Base-by-base conservation (phyloP, 1,140 invertebrate species). In the Littorina saxatilis region DNA sequence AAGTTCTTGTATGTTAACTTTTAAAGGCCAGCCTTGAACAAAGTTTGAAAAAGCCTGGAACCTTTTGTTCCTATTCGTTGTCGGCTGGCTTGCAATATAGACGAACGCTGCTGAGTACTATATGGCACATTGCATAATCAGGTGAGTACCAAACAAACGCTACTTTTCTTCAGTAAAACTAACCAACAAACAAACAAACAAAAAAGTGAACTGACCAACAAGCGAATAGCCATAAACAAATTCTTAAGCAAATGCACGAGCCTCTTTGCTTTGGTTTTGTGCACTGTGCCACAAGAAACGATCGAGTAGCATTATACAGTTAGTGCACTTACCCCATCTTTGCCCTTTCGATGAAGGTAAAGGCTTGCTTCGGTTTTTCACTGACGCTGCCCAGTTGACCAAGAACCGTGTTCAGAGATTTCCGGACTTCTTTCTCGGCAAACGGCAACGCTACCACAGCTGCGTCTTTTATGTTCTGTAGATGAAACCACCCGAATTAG, bases 371-470 rank as follows among this genome's bases (percentile, higher is more conserved):
- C 17, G 79, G 79, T 39, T n/a, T 27, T 37, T 73, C 32, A 35
- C 40, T 35, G 35, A 74, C 70, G 9, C 74, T 27, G 39, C 50
- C 66, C 27, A 81, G 43, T n/a, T 50, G 9, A 20, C 27, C 50
- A 23, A 58, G 52, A 20, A 70, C 79, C 15, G 63, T 74, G 35
- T 81, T 73, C n/a, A 72, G 43, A 15, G 47, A 20, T 0, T 47
- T 27, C 13, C 68, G 68, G 29, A 81, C 74, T 72, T 81, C 79
- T 52, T 81, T 72, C 50, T 81, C 79, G n/a, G 43, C 79, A 32
- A 81, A 72, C 17, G 79, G 79, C 50, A 81, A 55, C 13, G 63
- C 79, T 20, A 81, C 70, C 27, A 81, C 70, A 29, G 68, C 70
- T 7, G 32, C 66, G 50, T 81, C 79, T n/a, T 66, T 35, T 20